Evolutionary conservation across 2,888 invertebrate species (phyloP).

Genomic region (Coelinius sp.): DNA sequence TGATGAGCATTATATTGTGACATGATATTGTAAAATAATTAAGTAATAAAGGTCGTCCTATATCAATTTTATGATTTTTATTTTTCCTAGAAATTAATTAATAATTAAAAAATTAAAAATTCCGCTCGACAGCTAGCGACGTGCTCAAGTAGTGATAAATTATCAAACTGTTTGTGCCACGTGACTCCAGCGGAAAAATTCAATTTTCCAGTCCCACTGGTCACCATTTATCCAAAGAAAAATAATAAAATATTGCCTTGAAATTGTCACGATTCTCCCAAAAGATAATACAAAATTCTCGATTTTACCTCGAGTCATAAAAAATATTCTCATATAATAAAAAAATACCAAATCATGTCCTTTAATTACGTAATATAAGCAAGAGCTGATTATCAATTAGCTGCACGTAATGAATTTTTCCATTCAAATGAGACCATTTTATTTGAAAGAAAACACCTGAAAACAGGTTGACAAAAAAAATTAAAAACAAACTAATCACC

Average conservation of each 20-base stretch:
- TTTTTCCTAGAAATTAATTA: not conserved
- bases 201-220: not conserved
- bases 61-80: slow-evolving; percentile 30
- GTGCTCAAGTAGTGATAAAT: not conserved
- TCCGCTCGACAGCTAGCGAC: not conserved
- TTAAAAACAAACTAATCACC: not conserved
- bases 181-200: not conserved
- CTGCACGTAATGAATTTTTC: not conserved
- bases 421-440: not conserved
- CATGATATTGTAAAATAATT: slow-evolving; percentile 61
- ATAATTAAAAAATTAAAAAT: not conserved
- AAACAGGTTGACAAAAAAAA: not conserved
- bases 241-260: no score
- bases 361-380: not conserved
- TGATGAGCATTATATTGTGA: slow-evolving; percentile 67
- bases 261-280: not conserved
- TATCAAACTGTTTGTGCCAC: not conserved
- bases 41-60: slow-evolving; percentile 69
- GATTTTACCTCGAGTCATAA: not conserved
- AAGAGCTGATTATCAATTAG: not conserved
- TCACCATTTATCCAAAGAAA: not conserved
- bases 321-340: not conserved
- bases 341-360: not conserved
- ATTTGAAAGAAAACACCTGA: not conserved
- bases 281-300: not conserved